Conservation (phyloP, 2,113 vertebrate species). For the Bos javanicus region DNA sequence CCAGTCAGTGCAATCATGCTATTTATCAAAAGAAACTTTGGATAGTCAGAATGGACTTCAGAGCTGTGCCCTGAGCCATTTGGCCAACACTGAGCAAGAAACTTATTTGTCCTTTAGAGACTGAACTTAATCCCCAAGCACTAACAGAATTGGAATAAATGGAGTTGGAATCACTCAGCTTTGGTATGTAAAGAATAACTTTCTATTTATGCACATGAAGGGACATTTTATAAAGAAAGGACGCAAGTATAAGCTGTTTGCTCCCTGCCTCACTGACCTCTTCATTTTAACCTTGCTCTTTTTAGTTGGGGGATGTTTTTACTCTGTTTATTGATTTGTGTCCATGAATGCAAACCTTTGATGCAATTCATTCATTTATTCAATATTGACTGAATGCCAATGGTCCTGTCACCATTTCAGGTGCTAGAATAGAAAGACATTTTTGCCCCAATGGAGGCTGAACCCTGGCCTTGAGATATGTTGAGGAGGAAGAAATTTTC, state of each 20-base stretch:
- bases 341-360: not conserved
- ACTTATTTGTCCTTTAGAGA: slow-evolving; percentile 23
- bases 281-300: not conserved
- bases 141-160: not conserved
- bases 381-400: not conserved
- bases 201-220: not conserved
- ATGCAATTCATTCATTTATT: not conserved
- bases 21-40: slow-evolving; percentile 37
- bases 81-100: not conserved
- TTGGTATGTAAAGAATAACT: not conserved
- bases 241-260: not conserved
- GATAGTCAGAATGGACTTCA: not conserved
- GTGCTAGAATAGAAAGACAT: not conserved
- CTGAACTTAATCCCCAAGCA: not conserved
- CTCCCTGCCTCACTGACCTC: not conserved
- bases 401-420: not conserved
- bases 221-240: not conserved
- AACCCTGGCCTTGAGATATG: not conserved
- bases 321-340: not conserved
- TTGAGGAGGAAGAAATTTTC: not conserved
- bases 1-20: slow-evolving; percentile 24
- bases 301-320: not conserved
- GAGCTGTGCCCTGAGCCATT: slow-evolving; percentile 16
- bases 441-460: not conserved
- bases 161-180: not conserved